phyloP scores from a whole-genome alignment of 2,113 vertebrate species.

The Sceloporus tristichus region DNA sequence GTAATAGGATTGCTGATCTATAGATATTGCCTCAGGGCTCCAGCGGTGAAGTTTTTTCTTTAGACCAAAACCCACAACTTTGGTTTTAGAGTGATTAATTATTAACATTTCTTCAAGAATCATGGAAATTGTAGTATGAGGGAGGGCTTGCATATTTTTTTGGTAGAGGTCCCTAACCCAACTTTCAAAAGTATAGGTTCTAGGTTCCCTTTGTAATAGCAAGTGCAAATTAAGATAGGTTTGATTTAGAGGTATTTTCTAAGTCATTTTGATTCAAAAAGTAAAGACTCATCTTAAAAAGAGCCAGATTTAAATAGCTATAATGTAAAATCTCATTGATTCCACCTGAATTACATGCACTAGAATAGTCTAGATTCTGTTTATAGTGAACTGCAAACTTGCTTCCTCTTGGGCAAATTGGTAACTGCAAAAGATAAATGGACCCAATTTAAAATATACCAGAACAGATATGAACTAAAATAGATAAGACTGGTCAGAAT shows the following conservation, averaged over 20 bases:
- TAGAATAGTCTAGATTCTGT: neutral
- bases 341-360: neutral
- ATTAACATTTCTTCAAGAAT: neutral
- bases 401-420: neutral
- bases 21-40: no score
- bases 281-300: neutral
- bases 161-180: neutral
- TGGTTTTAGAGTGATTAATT: no score
- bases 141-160: neutral
- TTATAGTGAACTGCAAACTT: neutral
- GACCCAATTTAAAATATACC: neutral
- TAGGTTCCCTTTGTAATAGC: neutral
- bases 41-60: no score
- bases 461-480: neutral
- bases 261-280: neutral
- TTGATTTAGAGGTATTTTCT: neutral
- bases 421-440: neutral
- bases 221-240: neutral
- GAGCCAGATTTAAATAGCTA: neutral
- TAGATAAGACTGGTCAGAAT: neutral
- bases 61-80: no score
- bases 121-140: neutral
- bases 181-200: neutral
- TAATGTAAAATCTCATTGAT: neutral
- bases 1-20: no score